phyloP scores from a whole-genome alignment of 2,888 invertebrate genomes.

The Sialis fuliginosa region DNA sequence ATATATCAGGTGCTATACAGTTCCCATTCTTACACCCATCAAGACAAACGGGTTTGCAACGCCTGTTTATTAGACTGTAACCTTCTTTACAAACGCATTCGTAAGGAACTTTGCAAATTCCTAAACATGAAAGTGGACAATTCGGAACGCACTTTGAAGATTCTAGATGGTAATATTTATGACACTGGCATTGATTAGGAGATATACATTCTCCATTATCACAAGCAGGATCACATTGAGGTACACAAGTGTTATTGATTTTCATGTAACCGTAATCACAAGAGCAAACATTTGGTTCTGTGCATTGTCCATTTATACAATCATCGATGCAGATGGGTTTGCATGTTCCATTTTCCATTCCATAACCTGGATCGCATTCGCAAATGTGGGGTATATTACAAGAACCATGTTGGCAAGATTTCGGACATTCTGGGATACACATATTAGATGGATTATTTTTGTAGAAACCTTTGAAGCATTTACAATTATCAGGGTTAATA shows the following conservation, averaged over 20 bases:
- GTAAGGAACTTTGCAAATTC: constrained; percentile 10
- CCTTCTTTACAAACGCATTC: constrained; percentile 12
- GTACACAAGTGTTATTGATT: neutral
- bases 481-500: too few relatives aligned
- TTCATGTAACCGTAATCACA: constrained; percentile 16
- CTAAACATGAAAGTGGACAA: constrained; percentile 6
- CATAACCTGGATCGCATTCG: constrained; percentile 8
- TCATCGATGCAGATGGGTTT: constrained; percentile 19
- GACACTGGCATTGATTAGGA: constrained; percentile 9
- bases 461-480: too few relatives aligned
- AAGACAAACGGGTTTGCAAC: constrained; percentile 14
- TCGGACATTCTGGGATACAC: too few relatives aligned
- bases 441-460: too few relatives aligned
- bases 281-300: constrained; percentile 20
- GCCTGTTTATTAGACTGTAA: constrained; percentile 14
- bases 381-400: too few relatives aligned
- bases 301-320: constrained; percentile 19
- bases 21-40: constrained; percentile 19
- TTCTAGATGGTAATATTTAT: constrained; percentile 7
- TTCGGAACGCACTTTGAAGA: constrained; percentile 7
- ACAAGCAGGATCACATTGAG: neutral
- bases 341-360: constrained; percentile 9
- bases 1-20: constrained; percentile 19
- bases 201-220: neutral
- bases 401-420: too few relatives aligned